Evolutionary conservation across 2,888 invertebrate genomes (phyloP), one percentile per base, ranked within the genome.

Genomic region (Actias luna): DNA sequence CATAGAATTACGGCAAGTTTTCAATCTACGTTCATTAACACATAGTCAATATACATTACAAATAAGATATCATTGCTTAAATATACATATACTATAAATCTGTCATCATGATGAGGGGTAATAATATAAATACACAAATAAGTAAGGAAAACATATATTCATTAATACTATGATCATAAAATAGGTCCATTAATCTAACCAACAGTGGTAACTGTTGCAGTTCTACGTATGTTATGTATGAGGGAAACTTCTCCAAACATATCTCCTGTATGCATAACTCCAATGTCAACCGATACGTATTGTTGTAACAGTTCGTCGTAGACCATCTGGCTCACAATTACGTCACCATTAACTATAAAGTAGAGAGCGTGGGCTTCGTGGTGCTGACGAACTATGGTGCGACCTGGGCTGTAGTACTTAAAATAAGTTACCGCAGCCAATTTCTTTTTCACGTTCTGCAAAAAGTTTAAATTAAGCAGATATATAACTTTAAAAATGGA

Each of bases 191-290:
- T 42, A 63, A 68, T 73, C 83, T 85, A 71, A 94, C 94, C 93
- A 63, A 77, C 74, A 33, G 94, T 94, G 10, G 92, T 92, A 63
- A 93, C 93, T 0, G 95, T 95, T 22, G 94, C 94, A 8, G 94
- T 93, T 75, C 95, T 90, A 5, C 92, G 92, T 57, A 94, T 93
- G 29, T 92, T 91, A 69, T 95, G 94, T 61, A 95, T 77, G 46
- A 95, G 79, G 0, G 95, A 94, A 16, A 95, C 93, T 82, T 95
- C 95, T 0, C 95, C 96, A 71, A 95, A 95, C 90, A 94, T 93
- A 62, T 94, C 94, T 0, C 95, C 95, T 0, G 93, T 68, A 29
- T 89, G 89, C 83, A 95, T 89, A 0, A 76, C 77, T 5, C 93
- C 94, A 10, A 94, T 82, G 18, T 93, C 92, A 22, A 89, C 82